A percentile compares a stretch with the other conserved stretches of the same genome.
Evolutionary conservation across 2,113 vertebrate species (phyloP).

Genomic region (Actinemys pallida): DNA sequence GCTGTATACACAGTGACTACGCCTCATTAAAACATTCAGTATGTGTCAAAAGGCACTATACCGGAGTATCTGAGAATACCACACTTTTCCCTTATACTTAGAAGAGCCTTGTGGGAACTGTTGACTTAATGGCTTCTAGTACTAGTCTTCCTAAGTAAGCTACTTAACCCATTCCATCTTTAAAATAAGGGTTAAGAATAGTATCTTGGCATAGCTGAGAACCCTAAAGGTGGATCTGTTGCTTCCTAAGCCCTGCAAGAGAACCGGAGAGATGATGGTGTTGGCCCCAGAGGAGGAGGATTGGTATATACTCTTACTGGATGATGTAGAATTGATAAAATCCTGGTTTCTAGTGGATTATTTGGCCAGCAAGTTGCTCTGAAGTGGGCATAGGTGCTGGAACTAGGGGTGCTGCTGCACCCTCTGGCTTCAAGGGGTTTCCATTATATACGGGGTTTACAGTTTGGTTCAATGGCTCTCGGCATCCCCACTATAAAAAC

Average conservation of each 20-base stretch:
- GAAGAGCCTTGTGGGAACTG: neutral
- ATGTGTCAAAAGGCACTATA: neutral
- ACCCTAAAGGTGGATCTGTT: neutral
- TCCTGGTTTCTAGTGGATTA: neutral
- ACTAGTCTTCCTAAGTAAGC: neutral
- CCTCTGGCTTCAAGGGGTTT: no score
- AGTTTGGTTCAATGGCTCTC: no score
- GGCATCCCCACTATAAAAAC: no score
- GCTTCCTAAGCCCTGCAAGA: rapidly evolving
- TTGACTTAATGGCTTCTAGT: neutral
- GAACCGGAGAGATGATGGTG: neutral
- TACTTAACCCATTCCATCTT: neutral
- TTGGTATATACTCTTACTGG: neutral
- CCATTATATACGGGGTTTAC: no score
- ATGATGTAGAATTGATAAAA: neutral
- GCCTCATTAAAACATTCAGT: neutral
- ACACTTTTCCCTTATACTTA: neutral
- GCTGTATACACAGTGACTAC: neutral
- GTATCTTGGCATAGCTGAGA: neutral
- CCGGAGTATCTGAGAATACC: neutral
- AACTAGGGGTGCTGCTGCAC: no score
- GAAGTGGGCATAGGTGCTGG: neutral
- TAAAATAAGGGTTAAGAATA: neutral
- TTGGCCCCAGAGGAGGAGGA: rapidly evolving
- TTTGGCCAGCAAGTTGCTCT: neutral